Evolutionary conservation across 2,797 vertebrate genomes (phyloP), one percentile per base, ranked within the genome.

Genomic region (Petrocephalus schoutedeni): DNA sequence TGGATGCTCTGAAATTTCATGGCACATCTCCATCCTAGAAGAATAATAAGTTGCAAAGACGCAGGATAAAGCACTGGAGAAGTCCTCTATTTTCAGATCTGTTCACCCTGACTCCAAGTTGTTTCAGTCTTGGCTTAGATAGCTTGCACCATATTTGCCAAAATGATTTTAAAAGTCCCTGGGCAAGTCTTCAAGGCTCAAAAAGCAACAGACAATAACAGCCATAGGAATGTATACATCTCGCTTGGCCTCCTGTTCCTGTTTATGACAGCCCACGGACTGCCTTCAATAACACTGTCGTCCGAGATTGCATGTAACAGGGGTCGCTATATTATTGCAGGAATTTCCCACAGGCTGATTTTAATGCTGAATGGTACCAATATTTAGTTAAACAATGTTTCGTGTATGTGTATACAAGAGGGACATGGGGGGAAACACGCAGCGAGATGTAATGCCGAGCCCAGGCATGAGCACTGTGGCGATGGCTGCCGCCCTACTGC

Each of bases 21-120:
- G 93, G 95, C 51, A 94, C 94, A 95, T 95, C 93, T 94, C 92
- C 95, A 93, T 95, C 93, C 41, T 80, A 95, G 95, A 95, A 92
- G 92, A 93, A 21, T 80, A 95, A 95, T 95, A 89, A 89, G 93
- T 92, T 92, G 94, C 94, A 92, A 93, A 93, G 93, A 93, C 89
- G 90, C 85, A 90, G 94, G 94, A 94, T 92, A 93, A 94, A 94
- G 94, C 94, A 95, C 94, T 93, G 93, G 14, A 92, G 93, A 90
- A 93, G 93, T 92, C 93, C 94, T 95, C 94, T 93, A 95, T 94
- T 92, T 92, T 90, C 88, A 92, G 93, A 92, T 93, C 92, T 90
- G 89, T 91, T 94, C 94, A 95, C 94, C 94, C 93, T 93, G 94
- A 91, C 92, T 95, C 93, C 93, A 91, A 95, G 94, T 93, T 92